phyloP scores from a whole-genome alignment of 64 coral and sea anemone species.

The Montipora sp. region DNA sequence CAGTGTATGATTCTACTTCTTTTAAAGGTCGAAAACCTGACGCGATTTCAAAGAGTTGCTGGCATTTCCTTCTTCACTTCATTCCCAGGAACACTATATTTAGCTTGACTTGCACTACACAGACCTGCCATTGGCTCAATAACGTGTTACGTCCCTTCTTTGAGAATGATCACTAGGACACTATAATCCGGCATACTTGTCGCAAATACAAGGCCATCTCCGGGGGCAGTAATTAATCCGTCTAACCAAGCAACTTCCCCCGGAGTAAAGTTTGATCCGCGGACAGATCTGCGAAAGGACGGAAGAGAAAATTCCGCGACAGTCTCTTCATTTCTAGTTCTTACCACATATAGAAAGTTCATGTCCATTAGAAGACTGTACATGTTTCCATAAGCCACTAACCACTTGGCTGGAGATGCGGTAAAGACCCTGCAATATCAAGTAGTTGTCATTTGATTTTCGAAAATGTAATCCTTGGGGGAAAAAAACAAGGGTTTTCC shows the following conservation, averaged over 20 bases:
- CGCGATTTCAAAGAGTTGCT: too few species aligned
- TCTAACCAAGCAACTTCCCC: slow-evolving; percentile 69
- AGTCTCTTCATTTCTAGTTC: slow-evolving; percentile 69
- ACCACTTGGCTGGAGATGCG: slow-evolving; percentile 70
- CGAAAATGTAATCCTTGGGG: background rate
- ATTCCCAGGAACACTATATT: too few species aligned
- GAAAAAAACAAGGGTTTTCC: too few species aligned
- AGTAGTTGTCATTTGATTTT: too few species aligned
- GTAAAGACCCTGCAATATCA: slow-evolving; percentile 48
- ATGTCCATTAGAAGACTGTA: slow-evolving; percentile 81
- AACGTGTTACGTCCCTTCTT: slow-evolving; percentile 64
- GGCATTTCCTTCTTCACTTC: too few species aligned
- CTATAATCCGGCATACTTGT: slow-evolving; percentile 94
- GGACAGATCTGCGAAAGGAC: slow-evolving; percentile 67
- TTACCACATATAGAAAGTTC: slow-evolving; percentile 77
- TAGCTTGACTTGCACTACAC: too few species aligned
- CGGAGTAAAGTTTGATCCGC: slow-evolving; percentile 80
- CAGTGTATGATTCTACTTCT: too few species aligned
- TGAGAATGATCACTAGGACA: slow-evolving; percentile 75
- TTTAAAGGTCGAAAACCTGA: too few species aligned
- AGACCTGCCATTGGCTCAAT: background rate
- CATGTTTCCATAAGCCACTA: slow-evolving; percentile 84
- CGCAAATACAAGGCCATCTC: slow-evolving; percentile 62
- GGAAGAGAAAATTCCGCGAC: slow-evolving; percentile 65
- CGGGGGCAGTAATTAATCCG: slow-evolving; percentile 29